A percentile compares a stretch with the other conserved stretches of the same genome.
These are phyloP conservation scores for Orientallactaga bullata DNA, from an alignment of 2,113 vertebrate genomes.

Conservation along the genomic window DNA sequence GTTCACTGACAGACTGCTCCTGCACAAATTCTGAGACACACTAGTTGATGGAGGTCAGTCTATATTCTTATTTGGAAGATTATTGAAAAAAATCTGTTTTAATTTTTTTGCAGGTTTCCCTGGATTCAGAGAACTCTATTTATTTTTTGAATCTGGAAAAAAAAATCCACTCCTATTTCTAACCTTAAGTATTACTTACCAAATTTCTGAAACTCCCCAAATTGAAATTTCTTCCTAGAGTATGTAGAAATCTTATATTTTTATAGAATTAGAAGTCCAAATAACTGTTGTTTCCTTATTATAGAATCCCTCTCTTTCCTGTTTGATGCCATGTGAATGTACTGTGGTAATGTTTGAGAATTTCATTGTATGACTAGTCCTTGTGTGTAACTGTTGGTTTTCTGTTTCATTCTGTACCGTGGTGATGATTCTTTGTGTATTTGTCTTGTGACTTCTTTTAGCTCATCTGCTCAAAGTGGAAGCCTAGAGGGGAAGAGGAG, in stretches of 20 bases:
- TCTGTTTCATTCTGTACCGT: neutral
- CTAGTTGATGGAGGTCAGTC: neutral
- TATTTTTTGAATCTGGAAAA: neutral
- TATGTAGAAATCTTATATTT: neutral
- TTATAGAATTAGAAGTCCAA: neutral
- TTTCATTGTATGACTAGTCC: neutral
- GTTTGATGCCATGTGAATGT: neutral
- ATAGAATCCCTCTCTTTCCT: slow-evolving; percentile 12
- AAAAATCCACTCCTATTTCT: neutral
- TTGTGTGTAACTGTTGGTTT: neutral
- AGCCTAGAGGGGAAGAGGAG: neutral
- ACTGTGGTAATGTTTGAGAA: neutral
- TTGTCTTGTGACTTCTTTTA: slow-evolving; percentile 13
- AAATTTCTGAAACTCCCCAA: slow-evolving; percentile 42
- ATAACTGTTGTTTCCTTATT: neutral
- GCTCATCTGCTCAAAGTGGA: neutral
- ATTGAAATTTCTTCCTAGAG: slow-evolving; percentile 2
- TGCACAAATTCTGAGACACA: neutral
- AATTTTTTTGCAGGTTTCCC: neutral
- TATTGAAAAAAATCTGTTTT: neutral
- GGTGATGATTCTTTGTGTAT: neutral
- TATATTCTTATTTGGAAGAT: neutral
- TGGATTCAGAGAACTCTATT: slow-evolving; percentile 17
- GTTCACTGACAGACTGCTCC: neutral
- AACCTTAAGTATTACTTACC: slow-evolving; percentile 3